Conservation (phyloP, 2,113 vertebrate genomes). For the Zapornia atra region DNA sequence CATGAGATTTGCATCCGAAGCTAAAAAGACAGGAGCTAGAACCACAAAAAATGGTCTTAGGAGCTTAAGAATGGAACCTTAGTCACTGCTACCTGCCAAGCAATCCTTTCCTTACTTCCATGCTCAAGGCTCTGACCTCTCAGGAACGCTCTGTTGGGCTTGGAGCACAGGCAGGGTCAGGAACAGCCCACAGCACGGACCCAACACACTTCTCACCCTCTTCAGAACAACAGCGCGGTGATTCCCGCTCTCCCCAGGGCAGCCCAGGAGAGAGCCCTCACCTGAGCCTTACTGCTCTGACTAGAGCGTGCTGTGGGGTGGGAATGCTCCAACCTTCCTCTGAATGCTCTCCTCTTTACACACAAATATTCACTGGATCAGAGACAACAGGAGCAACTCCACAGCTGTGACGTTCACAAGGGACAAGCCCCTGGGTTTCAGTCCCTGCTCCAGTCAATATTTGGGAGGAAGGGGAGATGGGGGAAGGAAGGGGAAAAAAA, state of each 20-base stretch:
- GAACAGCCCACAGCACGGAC: neutral
- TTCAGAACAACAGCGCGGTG: neutral
- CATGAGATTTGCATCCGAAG: neutral
- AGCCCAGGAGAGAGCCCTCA: neutral
- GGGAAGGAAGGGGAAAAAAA: neutral
- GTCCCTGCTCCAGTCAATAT: conserved; percentile 18
- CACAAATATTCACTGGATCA: conserved; percentile 27
- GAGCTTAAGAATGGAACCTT: neutral
- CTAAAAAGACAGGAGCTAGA: neutral
- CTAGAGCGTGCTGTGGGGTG: neutral
- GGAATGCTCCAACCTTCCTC: neutral
- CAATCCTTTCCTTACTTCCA: neutral
- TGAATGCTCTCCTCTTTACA: neutral
- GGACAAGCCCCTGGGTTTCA: neutral
- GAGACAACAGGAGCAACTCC: neutral
- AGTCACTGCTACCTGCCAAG: neutral
- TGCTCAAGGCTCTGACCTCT: neutral
- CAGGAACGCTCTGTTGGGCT: neutral
- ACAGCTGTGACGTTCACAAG: neutral
- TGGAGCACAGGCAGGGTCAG: rapidly evolving
- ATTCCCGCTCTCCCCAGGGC: neutral
- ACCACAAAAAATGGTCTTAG: neutral
- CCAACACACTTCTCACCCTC: neutral
- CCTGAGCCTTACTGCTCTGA: neutral
- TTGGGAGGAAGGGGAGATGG: neutral